These are phyloP conservation scores for Oxycera nigricornis DNA, from an alignment of 2,888 invertebrate species.

Conservation along the genomic window DNA sequence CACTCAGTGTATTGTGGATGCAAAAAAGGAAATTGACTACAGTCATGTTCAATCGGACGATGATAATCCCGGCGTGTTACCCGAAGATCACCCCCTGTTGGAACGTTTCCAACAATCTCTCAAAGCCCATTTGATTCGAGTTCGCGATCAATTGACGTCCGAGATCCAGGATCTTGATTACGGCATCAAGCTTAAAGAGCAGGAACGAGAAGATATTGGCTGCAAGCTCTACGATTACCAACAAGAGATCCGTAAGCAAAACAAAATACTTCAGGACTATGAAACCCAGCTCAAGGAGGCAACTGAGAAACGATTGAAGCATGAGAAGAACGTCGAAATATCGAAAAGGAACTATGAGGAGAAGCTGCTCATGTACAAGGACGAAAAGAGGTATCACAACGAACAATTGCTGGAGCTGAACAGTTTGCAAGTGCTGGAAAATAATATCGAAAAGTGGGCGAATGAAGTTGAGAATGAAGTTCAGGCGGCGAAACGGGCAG, in stretches of 20 bases:
- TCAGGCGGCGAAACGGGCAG: conserved; percentile 58
- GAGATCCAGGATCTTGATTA: conserved; percentile 73
- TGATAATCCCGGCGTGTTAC: conserved; percentile 62
- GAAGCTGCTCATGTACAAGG: conserved; percentile 51
- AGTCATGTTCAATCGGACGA: conserved; percentile 6
- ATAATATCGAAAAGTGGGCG: conserved; percentile 59
- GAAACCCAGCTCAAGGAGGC: conserved; percentile 60
- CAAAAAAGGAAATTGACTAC: conserved; percentile 16
- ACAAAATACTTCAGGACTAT: conserved; percentile 62
- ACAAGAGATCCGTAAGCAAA: conserved; percentile 63
- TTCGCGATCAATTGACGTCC: conserved; percentile 69
- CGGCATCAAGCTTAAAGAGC: conserved; percentile 54
- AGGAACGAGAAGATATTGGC: conserved; percentile 60
- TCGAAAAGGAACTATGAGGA: conserved; percentile 59
- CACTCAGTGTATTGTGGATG: not conserved
- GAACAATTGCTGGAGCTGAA: conserved; percentile 56
- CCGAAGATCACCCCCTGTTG: conserved; percentile 77
- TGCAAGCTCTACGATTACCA: conserved; percentile 63
- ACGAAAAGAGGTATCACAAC: conserved; percentile 54
- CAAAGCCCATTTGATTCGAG: conserved; percentile 69
- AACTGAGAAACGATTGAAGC: conserved; percentile 56
- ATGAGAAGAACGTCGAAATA: conserved; percentile 56
- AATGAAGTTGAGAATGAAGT: conserved; percentile 58
- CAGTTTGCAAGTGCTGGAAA: conserved; percentile 56
- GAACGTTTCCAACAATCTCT: conserved; percentile 75